phyloP scores from a whole-genome alignment of 2,888 invertebrate species.

The Empis livida region DNA sequence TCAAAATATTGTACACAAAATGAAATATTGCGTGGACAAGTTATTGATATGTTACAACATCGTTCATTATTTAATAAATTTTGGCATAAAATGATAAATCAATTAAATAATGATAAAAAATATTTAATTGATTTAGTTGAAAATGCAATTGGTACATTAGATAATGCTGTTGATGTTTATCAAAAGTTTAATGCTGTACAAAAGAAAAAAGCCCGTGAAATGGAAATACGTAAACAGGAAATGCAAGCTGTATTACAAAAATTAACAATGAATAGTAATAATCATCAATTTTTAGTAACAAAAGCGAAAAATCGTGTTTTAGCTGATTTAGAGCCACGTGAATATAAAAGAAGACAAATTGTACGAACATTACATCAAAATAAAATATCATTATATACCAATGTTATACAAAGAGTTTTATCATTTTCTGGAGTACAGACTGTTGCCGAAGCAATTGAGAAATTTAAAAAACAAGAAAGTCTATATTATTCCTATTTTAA shows the following conservation, averaged over 20 bases:
- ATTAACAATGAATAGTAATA: constrained; percentile 25
- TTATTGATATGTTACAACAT: constrained; percentile 25
- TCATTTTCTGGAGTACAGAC: constrained; percentile 13
- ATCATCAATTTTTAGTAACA: constrained; percentile 23
- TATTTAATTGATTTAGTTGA: constrained; percentile 32
- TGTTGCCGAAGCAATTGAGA: constrained; percentile 26
- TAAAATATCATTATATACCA: constrained; percentile 27
- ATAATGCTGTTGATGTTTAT: constrained; percentile 28
- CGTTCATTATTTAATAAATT: constrained; percentile 28
- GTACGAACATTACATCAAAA: constrained; percentile 24
- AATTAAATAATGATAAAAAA: constrained; percentile 29
- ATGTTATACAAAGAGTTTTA: constrained; percentile 21
- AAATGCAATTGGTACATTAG: constrained; percentile 28
- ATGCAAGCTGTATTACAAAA: constrained; percentile 28
- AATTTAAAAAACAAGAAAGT: constrained; percentile 31
- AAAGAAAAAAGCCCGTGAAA: constrained; percentile 22
- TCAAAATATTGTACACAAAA: constrained; percentile 27
- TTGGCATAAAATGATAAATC: constrained; percentile 28
- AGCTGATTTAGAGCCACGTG: constrained; percentile 28
- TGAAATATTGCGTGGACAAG: constrained; percentile 22
- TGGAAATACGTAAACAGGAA: constrained; percentile 26
- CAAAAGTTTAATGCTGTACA: constrained; percentile 27
- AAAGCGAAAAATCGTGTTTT: constrained; percentile 23
- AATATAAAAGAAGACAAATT: constrained; percentile 27
- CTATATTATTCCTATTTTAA: constrained; percentile 34